phyloP scores from a whole-genome alignment of 2,113 vertebrate species.

The Odontesthes bonariensis region DNA sequence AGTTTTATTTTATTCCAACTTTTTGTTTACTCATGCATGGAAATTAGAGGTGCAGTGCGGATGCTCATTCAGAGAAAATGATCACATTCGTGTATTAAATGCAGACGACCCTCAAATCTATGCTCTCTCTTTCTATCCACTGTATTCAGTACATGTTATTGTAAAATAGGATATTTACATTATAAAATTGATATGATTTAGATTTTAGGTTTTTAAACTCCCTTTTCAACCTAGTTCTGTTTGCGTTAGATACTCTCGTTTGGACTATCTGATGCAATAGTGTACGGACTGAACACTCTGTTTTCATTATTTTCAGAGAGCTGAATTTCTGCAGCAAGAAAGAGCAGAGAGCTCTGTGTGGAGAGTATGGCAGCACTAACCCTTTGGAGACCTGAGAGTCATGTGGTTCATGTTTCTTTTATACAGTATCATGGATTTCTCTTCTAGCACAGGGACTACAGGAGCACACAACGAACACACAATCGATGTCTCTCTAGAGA shows the following conservation, averaged over 20 bases:
- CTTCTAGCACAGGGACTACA: not conserved
- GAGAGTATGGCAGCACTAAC: not conserved
- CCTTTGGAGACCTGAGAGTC: not conserved
- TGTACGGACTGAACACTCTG: constrained; percentile 40
- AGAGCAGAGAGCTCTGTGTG: not conserved
- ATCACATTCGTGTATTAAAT: constrained; percentile 2
- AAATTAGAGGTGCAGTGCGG: not conserved
- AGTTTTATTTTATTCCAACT: not conserved
- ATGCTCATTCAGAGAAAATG: not conserved
- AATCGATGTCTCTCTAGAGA: not conserved
- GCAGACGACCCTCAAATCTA: not conserved
- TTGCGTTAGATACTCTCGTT: constrained; percentile 42
- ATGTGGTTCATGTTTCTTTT: constrained; percentile 16
- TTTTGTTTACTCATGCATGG: not conserved
- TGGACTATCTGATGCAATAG: constrained; percentile 27
- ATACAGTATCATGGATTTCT: constrained; percentile 8
- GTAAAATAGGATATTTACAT: constrained; percentile 32
- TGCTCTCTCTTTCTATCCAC: not conserved
- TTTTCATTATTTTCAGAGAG: constrained; percentile 29
- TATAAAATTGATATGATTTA: constrained; percentile 33
- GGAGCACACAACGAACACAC: not conserved
- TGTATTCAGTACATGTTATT: constrained; percentile 11
- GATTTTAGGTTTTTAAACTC: constrained; percentile 5
- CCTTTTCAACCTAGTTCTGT: not conserved
- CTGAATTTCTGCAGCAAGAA: constrained; percentile 4